These are phyloP conservation scores for Eristalis arbustorum DNA, from an alignment of 2,888 invertebrate genomes.

Conservation along the genomic window DNA sequence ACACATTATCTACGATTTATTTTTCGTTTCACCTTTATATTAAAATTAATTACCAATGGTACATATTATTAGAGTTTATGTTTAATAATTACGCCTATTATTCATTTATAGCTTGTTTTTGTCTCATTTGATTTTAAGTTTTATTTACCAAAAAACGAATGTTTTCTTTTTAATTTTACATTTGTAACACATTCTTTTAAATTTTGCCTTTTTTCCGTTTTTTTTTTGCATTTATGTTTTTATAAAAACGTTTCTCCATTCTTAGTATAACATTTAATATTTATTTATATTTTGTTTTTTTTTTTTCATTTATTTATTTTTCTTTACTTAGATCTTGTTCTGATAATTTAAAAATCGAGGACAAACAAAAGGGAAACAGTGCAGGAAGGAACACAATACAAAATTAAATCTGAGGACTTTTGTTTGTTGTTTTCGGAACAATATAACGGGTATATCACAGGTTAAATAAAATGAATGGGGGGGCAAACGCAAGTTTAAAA, in stretches of 20 bases:
- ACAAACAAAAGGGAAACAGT: not conserved
- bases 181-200: constrained; percentile 37
- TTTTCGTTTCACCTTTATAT: constrained; percentile 37
- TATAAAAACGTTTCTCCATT: constrained; percentile 60
- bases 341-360: constrained; percentile 32
- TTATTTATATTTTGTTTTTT: constrained; percentile 15
- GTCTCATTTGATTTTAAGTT: constrained; percentile 33
- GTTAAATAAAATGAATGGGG: constrained; percentile 52
- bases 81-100: constrained; percentile 65
- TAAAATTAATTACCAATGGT: constrained; percentile 37
- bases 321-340: constrained; percentile 60
- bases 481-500: not conserved
- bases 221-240: constrained; percentile 18
- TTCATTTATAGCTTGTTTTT: constrained; percentile 55
- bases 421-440: not conserved
- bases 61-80: constrained; percentile 39
- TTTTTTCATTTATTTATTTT: not conserved
- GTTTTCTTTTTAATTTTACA: constrained; percentile 37
- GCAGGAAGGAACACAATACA: not conserved
- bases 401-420: not conserved
- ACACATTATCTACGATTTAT: constrained; percentile 68
- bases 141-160: constrained; percentile 37
- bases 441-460: constrained; percentile 62
- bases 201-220: not conserved
- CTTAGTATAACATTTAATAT: constrained; percentile 61